Base-by-base conservation (phyloP, 2,113 vertebrate genomes). In the Dromas ardeola region DNA sequence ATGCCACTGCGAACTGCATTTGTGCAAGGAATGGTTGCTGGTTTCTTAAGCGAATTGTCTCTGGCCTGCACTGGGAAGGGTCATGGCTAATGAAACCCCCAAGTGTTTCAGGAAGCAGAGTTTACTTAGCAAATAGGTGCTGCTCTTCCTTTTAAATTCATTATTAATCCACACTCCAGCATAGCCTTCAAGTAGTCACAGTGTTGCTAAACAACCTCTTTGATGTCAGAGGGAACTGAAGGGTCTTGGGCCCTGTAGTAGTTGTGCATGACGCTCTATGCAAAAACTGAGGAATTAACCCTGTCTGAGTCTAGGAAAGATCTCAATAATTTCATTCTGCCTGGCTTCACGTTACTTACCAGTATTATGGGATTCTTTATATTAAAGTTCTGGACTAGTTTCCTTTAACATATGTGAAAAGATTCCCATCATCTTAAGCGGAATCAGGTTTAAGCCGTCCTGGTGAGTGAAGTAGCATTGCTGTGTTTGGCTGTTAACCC, bases 401-500 rank as follows among this genome's bases (percentile, higher is more conserved):
- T 72, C 21, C 56, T 90, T 74, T 65, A 38, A 81, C 10, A 29
- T 82, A 2, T 38, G 6, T 66, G 81, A 93, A 91, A 61, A 93
- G 42, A 55, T 49, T 90, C 15, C 61, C 22, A 17, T 59, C 21
- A 21, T 63, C 34, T 74, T 30, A 40, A 80, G 38, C 20, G 59
- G 45, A 87, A 65, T 81, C 25, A 34, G 13, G 15, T 82, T 81
- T 49, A 70, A 85, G n/a, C 70, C 80, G 22, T 86, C 36, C 63
- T 69, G 52, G 36, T 74, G 49, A 45, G 42, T 32, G 62, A 79
- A 66, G 58, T 3, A 88, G 45, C 32, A 23, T 34, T 58, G 53
- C 62, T 73, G 66, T 52, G 43, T 89, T 82, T 88, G 90, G 56
- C 55, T 91, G 43, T 95, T 96, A 96, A 95, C 88, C 27, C 86